A percentile compares a stretch with the other conserved stretches of the same genome.
phyloP scores from a whole-genome alignment of 2,797 vertebrate genomes.

The Hemibagrus guttatus region DNA sequence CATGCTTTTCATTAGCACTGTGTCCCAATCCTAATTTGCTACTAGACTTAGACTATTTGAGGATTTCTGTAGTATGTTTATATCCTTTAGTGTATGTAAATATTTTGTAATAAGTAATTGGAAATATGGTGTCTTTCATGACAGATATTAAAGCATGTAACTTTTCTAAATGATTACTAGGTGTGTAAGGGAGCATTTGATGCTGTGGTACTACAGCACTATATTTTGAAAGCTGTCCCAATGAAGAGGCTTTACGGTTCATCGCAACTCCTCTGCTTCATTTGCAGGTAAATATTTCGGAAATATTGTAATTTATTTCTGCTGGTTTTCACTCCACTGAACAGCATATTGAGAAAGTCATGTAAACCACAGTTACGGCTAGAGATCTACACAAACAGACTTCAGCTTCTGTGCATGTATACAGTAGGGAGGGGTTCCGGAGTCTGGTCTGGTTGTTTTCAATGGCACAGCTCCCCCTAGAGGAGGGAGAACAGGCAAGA shows the following conservation, averaged over 20 bases:
- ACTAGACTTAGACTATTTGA: neutral
- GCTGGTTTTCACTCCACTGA: slow-evolving; percentile 2
- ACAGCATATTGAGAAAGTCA: slow-evolving; percentile 25
- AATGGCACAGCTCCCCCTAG: slow-evolving; percentile 56
- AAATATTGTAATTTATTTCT: slow-evolving; percentile 31
- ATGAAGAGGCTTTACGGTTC: neutral
- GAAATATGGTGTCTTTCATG: neutral
- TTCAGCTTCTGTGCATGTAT: slow-evolving; percentile 7
- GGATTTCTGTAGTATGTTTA: neutral
- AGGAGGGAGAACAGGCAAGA: slow-evolving; percentile 15
- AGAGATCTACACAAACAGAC: slow-evolving; percentile 30
- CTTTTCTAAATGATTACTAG: neutral
- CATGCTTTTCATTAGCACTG: neutral
- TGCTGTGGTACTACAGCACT: neutral
- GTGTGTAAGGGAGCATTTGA: neutral
- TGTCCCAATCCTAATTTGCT: neutral
- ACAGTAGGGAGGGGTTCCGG: neutral
- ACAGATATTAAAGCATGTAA: neutral
- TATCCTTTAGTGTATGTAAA: neutral
- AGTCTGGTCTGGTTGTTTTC: slow-evolving; percentile 14
- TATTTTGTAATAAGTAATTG: neutral
- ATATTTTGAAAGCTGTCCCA: neutral
- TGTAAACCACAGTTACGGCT: slow-evolving; percentile 27
- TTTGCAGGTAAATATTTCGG: slow-evolving; percentile 39
- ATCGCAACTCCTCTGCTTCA: neutral